Percentiles rank a stretch among this genome's conserved stretches.
Evolutionary conservation across 1,140 invertebrate genomes (phyloP).

Genomic region (Lysiphlebus fabarum): DNA sequence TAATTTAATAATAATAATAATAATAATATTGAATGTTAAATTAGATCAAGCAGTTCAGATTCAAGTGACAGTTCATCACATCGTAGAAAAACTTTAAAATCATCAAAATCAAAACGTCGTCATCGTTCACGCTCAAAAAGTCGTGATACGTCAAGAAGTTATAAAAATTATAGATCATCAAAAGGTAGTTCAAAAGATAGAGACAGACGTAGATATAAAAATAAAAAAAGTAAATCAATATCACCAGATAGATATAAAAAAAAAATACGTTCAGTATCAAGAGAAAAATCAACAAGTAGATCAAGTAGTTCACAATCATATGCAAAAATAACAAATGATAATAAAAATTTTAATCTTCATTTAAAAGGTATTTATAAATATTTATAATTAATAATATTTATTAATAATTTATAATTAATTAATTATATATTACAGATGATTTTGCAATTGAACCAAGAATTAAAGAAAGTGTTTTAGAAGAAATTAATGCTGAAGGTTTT

Average conservation of each 20-base stretch:
- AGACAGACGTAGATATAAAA: conserved; percentile 40
- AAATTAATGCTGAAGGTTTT: conserved; percentile 52
- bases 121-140: conserved; percentile 45
- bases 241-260: conserved; percentile 41
- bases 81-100: conserved; percentile 41
- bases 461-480: conserved; percentile 41
- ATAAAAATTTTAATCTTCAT: conserved; percentile 30
- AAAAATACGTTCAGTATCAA: conserved; percentile 45
- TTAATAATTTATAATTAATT: conserved; percentile 4
- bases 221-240: conserved; percentile 40
- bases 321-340: conserved; percentile 36
- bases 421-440: conserved; percentile 39
- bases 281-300: conserved; percentile 49
- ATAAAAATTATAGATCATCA: conserved; percentile 41
- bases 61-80: conserved; percentile 46
- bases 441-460: conserved; percentile 47
- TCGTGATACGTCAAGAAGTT: conserved; percentile 40
- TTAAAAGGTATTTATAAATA: conserved; percentile 37
- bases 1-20: neutral
- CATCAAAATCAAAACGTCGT: conserved; percentile 44
- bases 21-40: neutral
- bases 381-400: neutral
- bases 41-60: conserved; percentile 46
- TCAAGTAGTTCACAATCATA: conserved; percentile 51
- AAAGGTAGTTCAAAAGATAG: conserved; percentile 44